Base-by-base conservation (phyloP, 2,797 vertebrate species). In the Sphenodon punctatus region DNA sequence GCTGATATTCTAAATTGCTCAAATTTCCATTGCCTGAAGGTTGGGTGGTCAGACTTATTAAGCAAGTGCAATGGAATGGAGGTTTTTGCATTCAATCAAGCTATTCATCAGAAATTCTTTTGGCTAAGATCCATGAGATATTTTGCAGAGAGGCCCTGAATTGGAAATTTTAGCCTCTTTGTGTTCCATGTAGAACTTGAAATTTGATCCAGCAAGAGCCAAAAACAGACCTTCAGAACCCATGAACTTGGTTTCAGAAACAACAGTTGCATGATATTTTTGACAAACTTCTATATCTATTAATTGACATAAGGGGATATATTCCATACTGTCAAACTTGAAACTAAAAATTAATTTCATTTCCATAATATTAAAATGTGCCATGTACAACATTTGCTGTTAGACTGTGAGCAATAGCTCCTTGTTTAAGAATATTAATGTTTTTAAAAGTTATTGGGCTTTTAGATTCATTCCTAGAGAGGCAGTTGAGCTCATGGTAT, bases 51-150 rank as follows among this genome's bases (percentile, higher is more conserved):
- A 14, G 36, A 4, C 53, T 60, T 46, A 36, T 82, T 64, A 42
- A 1, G 53, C 65, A 39, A 87, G 76, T 78, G 77, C 59, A 55
- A 10, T 83, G 32, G 66, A 30, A 45, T 45, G 78, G 43, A 63
- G 58, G 45, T 71, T 25, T 88, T 72, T 53, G 53, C 23, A 75
- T 67, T 82, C 75, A 58, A 15, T 67, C 88, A 63, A 78, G 67
- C 81, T 84, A 70, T 72, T 88, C 49, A 82, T 61, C 72, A 82
- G 53, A 88, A 84, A 51, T 14, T 60, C 46, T 77, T 16, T 71
- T 41, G 39, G 65, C 30, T 85, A 67, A 78, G 77, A 86, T 42
- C 17, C 56, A 60, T 70, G 84, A 75, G 72, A 1, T 51, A 43
- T 60, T 74, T 38, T 78, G 82, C 41, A 48, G 83, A 81, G 75